phyloP scores from a whole-genome alignment of 2,888 invertebrate genomes.

The Nemoura dubitans region DNA sequence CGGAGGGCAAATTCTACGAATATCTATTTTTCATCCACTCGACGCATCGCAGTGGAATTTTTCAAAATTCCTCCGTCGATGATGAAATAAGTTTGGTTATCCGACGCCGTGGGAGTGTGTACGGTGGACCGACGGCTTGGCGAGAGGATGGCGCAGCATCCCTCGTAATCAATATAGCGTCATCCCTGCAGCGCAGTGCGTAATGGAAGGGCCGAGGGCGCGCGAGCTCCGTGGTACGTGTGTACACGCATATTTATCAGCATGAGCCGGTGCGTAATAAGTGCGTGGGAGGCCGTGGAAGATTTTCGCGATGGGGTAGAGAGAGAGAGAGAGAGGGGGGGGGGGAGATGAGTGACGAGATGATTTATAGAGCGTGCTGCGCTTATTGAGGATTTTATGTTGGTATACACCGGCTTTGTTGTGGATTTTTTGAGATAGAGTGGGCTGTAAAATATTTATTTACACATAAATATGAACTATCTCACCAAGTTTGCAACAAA shows the following conservation, averaged over 20 bases:
- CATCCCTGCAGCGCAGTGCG: background rate
- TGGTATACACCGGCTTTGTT: too few relatives aligned
- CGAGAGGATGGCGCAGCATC: background rate
- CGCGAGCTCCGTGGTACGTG: background rate
- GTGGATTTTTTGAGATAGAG: too few relatives aligned
- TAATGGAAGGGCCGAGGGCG: background rate
- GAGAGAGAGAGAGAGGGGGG: too few relatives aligned
- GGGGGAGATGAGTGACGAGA: too few relatives aligned
- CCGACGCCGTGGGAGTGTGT: background rate
- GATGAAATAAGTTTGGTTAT: constrained; percentile 3
- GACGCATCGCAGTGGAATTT: background rate
- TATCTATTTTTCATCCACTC: too few relatives aligned
- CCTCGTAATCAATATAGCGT: background rate
- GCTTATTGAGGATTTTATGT: too few relatives aligned
- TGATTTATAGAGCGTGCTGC: too few relatives aligned
- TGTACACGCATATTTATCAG: background rate
- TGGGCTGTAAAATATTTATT: too few relatives aligned
- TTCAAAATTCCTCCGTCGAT: background rate
- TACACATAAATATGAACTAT: too few relatives aligned
- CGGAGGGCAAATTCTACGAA: background rate
- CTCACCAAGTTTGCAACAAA: too few relatives aligned
- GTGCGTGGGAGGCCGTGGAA: background rate
- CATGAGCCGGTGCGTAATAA: background rate
- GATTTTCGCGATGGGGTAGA: too few relatives aligned
- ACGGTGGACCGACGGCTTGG: too few relatives aligned